Conservation (phyloP, 53 echinoderm and acorn worm species). For the Echinarachnius parma region DNA sequence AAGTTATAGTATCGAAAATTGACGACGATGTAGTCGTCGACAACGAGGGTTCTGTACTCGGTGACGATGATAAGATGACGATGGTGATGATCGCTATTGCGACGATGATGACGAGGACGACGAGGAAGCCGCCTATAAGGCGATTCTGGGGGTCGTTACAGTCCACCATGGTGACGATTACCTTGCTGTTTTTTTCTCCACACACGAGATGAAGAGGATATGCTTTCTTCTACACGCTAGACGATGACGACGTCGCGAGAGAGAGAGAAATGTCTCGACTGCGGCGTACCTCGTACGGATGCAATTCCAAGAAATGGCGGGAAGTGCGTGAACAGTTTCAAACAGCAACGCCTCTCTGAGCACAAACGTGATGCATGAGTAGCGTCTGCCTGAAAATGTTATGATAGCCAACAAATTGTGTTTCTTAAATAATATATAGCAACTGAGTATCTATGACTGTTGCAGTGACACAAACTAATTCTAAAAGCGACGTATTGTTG, state of each 20-base stretch:
- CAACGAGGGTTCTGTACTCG: neutral
- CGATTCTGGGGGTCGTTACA: slow-evolving; percentile 43
- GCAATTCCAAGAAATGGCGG: neutral
- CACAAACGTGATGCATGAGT: too few species aligned
- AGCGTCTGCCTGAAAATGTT: too few species aligned
- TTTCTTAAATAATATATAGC: too few species aligned
- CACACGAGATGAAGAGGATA: neutral
- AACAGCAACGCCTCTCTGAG: too few species aligned
- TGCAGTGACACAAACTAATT: too few species aligned
- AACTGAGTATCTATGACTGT: too few species aligned
- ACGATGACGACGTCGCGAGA: neutral
- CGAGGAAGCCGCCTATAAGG: slow-evolving; percentile 18
- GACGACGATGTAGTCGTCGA: neutral
- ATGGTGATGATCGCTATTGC: slow-evolving; percentile 39
- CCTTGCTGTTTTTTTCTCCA: neutral
- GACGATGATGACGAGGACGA: slow-evolving; percentile 32
- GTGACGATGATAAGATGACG: slow-evolving; percentile 11
- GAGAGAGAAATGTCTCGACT: neutral
- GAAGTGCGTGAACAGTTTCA: slow-evolving; percentile 20
- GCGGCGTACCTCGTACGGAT: neutral
- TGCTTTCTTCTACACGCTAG: neutral
- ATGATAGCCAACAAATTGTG: too few species aligned
- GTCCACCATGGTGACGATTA: slow-evolving; percentile 31
- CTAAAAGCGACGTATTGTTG: too few species aligned
- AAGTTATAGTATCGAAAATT: neutral